phyloP scores from a whole-genome alignment of 2,113 vertebrate species.

The Myiopsitta monachus region DNA sequence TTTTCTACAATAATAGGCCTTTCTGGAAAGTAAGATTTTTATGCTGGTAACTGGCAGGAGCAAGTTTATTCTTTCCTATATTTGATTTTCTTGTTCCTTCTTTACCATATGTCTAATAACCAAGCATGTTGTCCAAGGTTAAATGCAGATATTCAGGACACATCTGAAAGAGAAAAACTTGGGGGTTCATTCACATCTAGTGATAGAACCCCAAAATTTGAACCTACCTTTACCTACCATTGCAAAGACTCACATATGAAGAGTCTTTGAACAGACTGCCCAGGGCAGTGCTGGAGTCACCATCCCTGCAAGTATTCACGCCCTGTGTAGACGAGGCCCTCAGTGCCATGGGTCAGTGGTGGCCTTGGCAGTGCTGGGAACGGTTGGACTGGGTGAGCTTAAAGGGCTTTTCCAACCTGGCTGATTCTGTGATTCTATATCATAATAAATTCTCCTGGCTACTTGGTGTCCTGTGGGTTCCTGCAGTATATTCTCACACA shows the following conservation, averaged over 20 bases:
- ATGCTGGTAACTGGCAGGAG: not conserved
- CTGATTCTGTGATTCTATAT: not conserved
- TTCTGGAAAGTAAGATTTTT: not conserved
- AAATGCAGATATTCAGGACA: not conserved
- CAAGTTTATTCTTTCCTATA: not conserved
- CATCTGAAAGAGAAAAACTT: not conserved
- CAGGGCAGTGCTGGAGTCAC: not conserved
- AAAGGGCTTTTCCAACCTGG: not conserved
- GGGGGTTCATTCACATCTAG: not conserved
- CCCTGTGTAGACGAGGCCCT: not conserved
- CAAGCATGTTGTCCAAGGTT: not conserved
- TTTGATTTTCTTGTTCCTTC: not conserved
- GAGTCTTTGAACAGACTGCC: not conserved
- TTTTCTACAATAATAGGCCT: not conserved
- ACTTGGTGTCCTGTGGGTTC: not conserved
- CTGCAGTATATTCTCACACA: not conserved
- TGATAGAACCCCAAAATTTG: not conserved
- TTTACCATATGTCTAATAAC: not conserved
- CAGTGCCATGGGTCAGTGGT: not conserved
- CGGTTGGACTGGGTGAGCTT: not conserved
- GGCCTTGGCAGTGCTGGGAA: not conserved
- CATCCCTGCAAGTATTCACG: fast-evolving
- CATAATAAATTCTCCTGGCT: not conserved
- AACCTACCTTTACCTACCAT: not conserved
- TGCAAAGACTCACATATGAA: not conserved